phyloP scores from a whole-genome alignment of 2,888 invertebrate species.

The Atherix ibis region DNA sequence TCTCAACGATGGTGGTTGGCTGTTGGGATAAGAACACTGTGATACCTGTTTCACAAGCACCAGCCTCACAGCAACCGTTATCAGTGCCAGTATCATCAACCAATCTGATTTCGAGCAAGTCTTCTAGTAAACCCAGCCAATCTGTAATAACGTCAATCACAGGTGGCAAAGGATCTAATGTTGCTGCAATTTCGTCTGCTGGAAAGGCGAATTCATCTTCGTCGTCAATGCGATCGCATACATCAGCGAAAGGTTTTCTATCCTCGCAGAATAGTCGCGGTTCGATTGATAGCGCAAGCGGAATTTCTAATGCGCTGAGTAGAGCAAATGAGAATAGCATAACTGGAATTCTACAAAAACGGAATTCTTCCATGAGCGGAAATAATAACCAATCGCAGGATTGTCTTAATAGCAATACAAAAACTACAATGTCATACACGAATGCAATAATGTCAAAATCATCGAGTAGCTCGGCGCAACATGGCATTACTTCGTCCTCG shows the following conservation, averaged over 20 bases:
- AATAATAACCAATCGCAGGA: conserved; percentile 10
- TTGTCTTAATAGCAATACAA: conserved; percentile 24
- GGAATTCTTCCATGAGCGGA: neutral
- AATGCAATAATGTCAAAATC: conserved; percentile 40
- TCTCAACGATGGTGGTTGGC: conserved; percentile 19
- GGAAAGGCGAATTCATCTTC: conserved; percentile 8
- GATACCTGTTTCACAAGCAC: no score
- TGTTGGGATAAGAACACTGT: conserved; percentile 32
- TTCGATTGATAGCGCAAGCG: neutral
- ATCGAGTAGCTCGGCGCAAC: no score
- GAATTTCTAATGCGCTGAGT: neutral
- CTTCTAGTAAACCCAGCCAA: conserved; percentile 18
- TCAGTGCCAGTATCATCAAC: conserved; percentile 5
- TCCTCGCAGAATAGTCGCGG: neutral
- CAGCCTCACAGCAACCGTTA: conserved; percentile 13
- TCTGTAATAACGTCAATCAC: conserved; percentile 2
- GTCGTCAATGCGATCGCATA: conserved; percentile 6
- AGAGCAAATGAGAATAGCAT: conserved; percentile 1
- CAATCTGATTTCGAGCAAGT: conserved; percentile 7
- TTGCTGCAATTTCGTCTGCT: neutral
- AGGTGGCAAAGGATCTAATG: neutral
- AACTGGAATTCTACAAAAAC: no score
- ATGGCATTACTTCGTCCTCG: conserved; percentile 16
- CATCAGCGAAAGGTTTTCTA: conserved; percentile 7
- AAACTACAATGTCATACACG: conserved; percentile 41